These are phyloP conservation scores for Drosophila tsacasi DNA, from an alignment of 1,140 invertebrate species.

Conservation along the genomic window DNA sequence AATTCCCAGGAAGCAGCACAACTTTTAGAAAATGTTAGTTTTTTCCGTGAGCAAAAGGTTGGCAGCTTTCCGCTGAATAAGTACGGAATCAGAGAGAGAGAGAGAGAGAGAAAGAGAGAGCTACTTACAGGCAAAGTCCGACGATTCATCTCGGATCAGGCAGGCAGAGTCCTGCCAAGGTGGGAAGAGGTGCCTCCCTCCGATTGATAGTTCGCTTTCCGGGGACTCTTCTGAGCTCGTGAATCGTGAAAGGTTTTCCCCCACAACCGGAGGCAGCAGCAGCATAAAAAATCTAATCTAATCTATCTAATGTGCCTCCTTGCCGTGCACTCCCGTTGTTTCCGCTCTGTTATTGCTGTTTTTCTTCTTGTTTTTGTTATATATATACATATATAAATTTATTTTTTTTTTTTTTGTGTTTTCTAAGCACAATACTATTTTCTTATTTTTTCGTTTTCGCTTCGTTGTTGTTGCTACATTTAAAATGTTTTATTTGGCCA, in stretches of 20 bases:
- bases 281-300: constrained; percentile 70
- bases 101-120: too few species aligned
- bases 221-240: background rate
- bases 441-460: constrained; percentile 48
- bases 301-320: constrained; percentile 68
- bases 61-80: constrained; percentile 22
- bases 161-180: too few species aligned
- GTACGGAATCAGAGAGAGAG: background rate
- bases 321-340: background rate
- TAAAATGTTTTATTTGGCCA: constrained; percentile 84
- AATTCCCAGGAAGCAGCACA: constrained; percentile 26
- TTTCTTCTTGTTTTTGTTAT: constrained; percentile 12
- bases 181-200: background rate
- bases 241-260: constrained; percentile 1
- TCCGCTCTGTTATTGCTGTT: constrained; percentile 5
- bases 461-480: constrained; percentile 77
- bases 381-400: too few species aligned
- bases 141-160: too few species aligned
- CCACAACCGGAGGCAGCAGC: constrained; percentile 22
- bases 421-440: constrained; percentile 80
- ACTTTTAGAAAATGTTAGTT: constrained; percentile 56
- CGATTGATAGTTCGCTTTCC: constrained; percentile 19
- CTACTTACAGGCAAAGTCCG: constrained; percentile 1
- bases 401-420: constrained; percentile 19
- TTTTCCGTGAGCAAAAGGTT: constrained; percentile 16